Evolutionary conservation across 2,113 vertebrate species (phyloP).

Genomic region (Elgaria multicarinata): DNA sequence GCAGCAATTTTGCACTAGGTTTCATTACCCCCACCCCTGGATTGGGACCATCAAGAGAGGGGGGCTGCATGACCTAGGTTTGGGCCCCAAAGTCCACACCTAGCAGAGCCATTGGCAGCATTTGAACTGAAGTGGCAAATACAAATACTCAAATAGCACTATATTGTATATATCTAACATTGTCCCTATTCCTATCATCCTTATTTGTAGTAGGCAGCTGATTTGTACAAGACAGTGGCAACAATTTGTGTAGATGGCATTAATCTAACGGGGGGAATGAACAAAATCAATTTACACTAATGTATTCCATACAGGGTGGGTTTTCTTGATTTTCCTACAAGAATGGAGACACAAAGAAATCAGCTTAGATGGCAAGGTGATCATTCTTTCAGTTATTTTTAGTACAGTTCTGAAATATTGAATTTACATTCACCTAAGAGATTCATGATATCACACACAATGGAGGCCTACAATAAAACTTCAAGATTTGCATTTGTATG

Average conservation of each 20-base stretch:
- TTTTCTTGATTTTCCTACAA: neutral
- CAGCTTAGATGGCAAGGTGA: neutral
- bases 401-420: neutral
- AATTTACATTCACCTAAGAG: constrained; percentile 18
- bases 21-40: too few species aligned
- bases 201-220: neutral
- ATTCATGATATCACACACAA: neutral
- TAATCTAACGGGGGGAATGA: too few species aligned
- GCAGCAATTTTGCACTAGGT: neutral
- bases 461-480: neutral
- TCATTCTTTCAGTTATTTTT: neutral
- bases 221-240: neutral
- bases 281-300: neutral
- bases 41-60: too few species aligned
- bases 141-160: neutral
- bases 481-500: constrained; percentile 32
- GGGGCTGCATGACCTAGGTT: too few species aligned
- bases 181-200: neutral
- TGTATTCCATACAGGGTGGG: neutral
- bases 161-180: neutral
- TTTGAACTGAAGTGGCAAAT: neutral
- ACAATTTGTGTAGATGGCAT: neutral
- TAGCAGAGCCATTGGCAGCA: neutral
- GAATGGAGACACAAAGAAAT: neutral
- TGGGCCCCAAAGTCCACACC: neutral